Evolutionary conservation across 2,888 invertebrate genomes (phyloP).

Genomic region (Plagodis dolabraria): DNA sequence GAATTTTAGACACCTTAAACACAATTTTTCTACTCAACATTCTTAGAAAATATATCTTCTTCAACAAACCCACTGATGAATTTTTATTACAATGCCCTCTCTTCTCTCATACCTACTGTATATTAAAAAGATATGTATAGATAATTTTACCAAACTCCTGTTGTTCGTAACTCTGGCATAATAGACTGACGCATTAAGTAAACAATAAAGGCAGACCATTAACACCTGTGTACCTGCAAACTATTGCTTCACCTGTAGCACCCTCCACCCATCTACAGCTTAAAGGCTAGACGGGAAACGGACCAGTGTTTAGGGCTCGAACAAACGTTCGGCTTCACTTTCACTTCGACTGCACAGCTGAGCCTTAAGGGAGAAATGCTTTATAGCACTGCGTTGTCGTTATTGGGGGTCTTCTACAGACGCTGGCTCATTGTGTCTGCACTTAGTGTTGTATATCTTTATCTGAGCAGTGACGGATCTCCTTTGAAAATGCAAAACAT

Average conservation of each 20-base stretch:
- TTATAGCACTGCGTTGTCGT: conserved; percentile 48
- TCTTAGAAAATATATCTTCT: no score
- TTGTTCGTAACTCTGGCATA: not conserved
- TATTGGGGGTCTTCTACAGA: conserved; percentile 10
- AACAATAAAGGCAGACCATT: conserved; percentile 14
- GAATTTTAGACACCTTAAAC: no score
- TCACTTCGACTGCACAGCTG: conserved; percentile 61
- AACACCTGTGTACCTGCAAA: conserved; percentile 20
- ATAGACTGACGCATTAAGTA: not conserved
- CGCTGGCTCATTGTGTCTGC: conserved; percentile 16
- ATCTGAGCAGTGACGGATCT: not conserved
- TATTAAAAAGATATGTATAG: no score
- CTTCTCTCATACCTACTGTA: no score
- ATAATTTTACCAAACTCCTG: not conserved
- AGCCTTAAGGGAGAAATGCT: conserved; percentile 53
- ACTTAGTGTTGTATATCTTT: conserved; percentile 28
- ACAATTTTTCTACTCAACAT: no score
- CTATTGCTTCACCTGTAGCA: conserved; percentile 15
- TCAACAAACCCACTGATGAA: no score
- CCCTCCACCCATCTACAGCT: conserved; percentile 3
- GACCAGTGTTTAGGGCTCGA: conserved; percentile 41
- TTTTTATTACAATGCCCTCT: no score
- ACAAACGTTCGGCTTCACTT: conserved; percentile 65
- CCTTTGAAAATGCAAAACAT: not conserved
- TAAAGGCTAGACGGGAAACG: conserved; percentile 22